Percentiles rank a stretch among this genome's conserved stretches.
These are phyloP conservation scores for Automeris io DNA, from an alignment of 2,888 invertebrate genomes.

Conservation along the genomic window DNA sequence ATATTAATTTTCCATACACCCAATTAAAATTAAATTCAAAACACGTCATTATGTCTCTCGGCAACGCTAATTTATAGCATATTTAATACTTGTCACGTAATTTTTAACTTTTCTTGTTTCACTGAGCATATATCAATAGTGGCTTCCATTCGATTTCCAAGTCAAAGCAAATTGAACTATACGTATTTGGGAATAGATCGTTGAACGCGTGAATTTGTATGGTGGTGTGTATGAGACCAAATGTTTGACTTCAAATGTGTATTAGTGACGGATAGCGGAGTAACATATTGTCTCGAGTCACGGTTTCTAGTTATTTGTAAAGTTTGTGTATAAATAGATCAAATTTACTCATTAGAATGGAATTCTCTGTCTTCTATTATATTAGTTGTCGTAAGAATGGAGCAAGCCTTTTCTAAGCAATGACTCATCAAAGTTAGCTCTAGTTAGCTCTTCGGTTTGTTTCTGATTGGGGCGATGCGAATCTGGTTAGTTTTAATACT, in stretches of 20 bases:
- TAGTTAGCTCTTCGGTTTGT: no score
- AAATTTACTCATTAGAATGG: conserved; percentile 6
- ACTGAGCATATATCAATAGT: conserved; percentile 7
- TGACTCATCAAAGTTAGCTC: background rate
- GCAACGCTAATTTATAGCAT: conserved; percentile 53
- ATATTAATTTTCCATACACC: conserved; percentile 1
- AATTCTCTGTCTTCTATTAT: conserved; percentile 2
- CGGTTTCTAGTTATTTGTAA: conserved; percentile 23
- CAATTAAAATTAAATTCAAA: conserved; percentile 8
- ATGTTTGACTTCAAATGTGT: conserved; percentile 52
- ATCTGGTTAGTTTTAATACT: no score
- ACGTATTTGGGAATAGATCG: background rate
- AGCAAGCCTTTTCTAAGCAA: background rate
- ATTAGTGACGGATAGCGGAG: conserved; percentile 19
- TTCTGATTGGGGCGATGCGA: no score
- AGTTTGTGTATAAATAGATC: conserved; percentile 5
- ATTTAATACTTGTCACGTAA: conserved; percentile 52
- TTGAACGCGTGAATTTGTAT: background rate
- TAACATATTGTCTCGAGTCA: conserved; percentile 47
- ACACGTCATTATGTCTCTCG: conserved; percentile 62
- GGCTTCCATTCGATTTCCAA: background rate
- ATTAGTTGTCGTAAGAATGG: background rate
- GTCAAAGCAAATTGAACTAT: background rate
- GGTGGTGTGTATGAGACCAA: conserved; percentile 21
- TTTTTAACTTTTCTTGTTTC: conserved; percentile 12